Conservation (phyloP, 1,140 invertebrate genomes). For the Dendroctonus ponderosae region DNA sequence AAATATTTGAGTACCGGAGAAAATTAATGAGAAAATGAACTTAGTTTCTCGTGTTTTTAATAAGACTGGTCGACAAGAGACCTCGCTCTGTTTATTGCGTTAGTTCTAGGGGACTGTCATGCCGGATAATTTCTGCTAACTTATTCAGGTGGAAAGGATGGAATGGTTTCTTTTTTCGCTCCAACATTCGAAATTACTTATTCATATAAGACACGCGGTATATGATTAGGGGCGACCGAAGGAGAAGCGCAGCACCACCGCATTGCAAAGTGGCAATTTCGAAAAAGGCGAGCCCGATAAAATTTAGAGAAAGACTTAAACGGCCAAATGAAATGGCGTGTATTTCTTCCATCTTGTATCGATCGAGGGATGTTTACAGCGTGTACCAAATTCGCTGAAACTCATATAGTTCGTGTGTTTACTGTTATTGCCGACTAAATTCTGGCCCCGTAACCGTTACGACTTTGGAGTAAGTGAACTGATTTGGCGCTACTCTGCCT, state of each 20-base stretch:
- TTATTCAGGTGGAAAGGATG: conserved; percentile 3
- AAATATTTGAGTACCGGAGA: conserved; percentile 26
- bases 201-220: too few species aligned
- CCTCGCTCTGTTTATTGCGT: conserved; percentile 2
- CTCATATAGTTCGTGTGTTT: conserved; percentile 30
- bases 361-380: conserved; percentile 23
- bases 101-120: conserved; percentile 4
- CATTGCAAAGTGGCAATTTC: too few species aligned
- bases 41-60: conserved; percentile 27
- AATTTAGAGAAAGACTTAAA: not conserved
- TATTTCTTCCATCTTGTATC: conserved; percentile 8
- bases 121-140: not conserved
- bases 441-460: conserved; percentile 30
- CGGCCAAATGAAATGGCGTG: conserved; percentile 1
- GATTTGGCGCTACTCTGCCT: conserved; percentile 24
- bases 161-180: too few species aligned
- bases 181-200: too few species aligned
- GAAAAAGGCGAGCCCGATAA: not conserved
- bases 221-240: too few species aligned
- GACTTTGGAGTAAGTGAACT: conserved; percentile 24
- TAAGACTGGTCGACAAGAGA: conserved; percentile 4
- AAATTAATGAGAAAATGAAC: conserved; percentile 32
- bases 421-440: conserved; percentile 31
- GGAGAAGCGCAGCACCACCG: too few species aligned
- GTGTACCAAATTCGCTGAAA: conserved; percentile 22